Base-by-base conservation (phyloP, 1,140 invertebrate genomes). In the Euura lappo region DNA sequence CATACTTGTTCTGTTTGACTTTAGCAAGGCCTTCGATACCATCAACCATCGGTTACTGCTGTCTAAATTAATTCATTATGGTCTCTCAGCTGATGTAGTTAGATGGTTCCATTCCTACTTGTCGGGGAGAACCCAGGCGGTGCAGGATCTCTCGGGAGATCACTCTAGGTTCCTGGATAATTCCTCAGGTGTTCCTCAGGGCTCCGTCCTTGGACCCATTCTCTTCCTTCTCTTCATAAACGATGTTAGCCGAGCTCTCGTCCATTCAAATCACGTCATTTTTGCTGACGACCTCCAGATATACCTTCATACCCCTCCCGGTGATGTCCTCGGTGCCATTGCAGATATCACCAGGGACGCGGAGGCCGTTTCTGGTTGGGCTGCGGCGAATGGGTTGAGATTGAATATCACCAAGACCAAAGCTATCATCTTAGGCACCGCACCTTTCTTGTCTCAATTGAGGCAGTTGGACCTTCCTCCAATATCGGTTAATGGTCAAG, bases 141-240 rank as follows among this genome's bases (percentile, higher is more conserved):
- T 28, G 28, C 28, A 28, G 28, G 28, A 28, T 28, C 28, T 28
- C 28, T 28, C 28, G 28, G 8, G 68, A 51, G 8, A 65, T 75
- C 3, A 66, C 72, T 68, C 74, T 70, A 47, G 67, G 74, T 4
- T 46, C 45, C 69, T 11, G 45, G 2, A 45, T 75, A 44, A 65
- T 51, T 46, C 74, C 69, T n/a, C 28, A 1, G 28, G 28, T 28
- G 28, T 28, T 28, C 28, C 28, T 28, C 28, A 28, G 28, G 28
- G 28, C 28, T 28, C 28, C 28, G 28, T 28, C 28, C 28, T 28
- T 28, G 28, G 28, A 28, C 0, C 28, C 28, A 28, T 75, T 4
- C 47, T 73, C 10, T 75, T 67, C 65, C 47, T 75, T 4, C 42
- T 75, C 10, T 75, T 47, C 43, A 75, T 75, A 28, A 75, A 75